Conservation (phyloP, 2,797 vertebrate genomes). For the Benthosema pterotum region DNA sequence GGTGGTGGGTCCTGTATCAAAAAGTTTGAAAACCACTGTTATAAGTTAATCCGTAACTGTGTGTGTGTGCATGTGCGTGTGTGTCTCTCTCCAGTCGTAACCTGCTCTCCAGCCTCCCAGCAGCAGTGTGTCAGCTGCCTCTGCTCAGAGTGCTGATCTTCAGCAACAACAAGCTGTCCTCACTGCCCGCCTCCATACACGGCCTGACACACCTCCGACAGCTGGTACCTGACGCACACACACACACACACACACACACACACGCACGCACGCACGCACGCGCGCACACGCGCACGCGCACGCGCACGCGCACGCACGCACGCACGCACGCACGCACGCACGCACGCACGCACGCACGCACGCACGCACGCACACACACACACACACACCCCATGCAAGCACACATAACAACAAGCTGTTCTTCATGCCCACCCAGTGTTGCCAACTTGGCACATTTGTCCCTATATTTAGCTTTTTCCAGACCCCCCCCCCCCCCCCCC, state of each 20-base stretch:
- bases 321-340: constrained; percentile 54
- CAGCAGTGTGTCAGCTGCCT: constrained; percentile 88
- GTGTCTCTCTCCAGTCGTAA: constrained; percentile 81
- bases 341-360: not conserved
- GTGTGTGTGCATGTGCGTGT: too few species aligned
- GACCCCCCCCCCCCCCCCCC: too few species aligned
- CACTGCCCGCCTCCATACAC: constrained; percentile 84
- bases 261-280: constrained; percentile 64
- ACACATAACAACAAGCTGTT: too few species aligned
- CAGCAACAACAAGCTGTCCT: constrained; percentile 91
- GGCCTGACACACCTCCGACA: constrained; percentile 86
- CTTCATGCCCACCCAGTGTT: too few species aligned
- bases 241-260: constrained; percentile 5
- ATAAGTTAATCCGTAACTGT: too few species aligned
- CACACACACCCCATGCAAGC: not conserved
- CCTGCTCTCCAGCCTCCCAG: constrained; percentile 86
- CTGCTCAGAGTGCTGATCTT: constrained; percentile 90
- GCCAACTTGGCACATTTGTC: too few species aligned
- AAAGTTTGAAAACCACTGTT: too few species aligned
- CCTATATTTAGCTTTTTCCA: too few species aligned
- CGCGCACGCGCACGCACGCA: constrained; percentile 81
- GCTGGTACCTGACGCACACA: constrained; percentile 79
- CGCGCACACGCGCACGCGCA: constrained; percentile 65
- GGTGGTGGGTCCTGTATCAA: too few species aligned
- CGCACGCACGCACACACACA: not conserved